Base-by-base conservation (phyloP, 1,140 invertebrate genomes). In the Pentalonia nigronervosa region DNA sequence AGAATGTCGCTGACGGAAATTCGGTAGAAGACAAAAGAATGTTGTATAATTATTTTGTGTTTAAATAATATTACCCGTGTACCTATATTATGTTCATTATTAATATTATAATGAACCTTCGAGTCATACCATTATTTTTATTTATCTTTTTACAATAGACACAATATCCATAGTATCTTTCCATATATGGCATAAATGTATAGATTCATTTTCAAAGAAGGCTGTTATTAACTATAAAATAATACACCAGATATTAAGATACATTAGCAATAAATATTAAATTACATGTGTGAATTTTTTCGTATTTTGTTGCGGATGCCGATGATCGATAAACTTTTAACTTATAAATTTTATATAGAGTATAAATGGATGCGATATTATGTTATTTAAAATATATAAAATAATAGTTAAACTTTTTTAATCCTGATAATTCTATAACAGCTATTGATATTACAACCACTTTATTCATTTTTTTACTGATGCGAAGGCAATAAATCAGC, bases 51-150 rank as follows among this genome's bases (percentile, higher is more conserved):
- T 84, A 84, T 41, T 84, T 41, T 84, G 36, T 45, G 41, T 84
- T 84, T 41, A 41, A 84, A 84, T 84, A n/a, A 76, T 76, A n/a
- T 76, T 76, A n/a, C 60, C n/a, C 60, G 6, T 76, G 23, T 34
- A 76, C n/a, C n/a, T 76, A 4, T 41, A 41, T 11, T 76, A 76
- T 76, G n/a, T 76, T n/a, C 30, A 76, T n/a, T 76, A 76, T n/a
- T 76, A n/a, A 76, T 76, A n/a, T 76, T n/a, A 76, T 76, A 76
- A 76, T 76, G n/a, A 76, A 76, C 60, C n/a, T 21, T n/a, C 2
- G 30, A 76, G 60, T 76, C 60, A 76, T 76, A 76, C 60, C 60
- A 76, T 76, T 76, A 76, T 76, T 14, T n/a, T 76, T 76, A 76
- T 76, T 76, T 4, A 76, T 76, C 30, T 76, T n/a, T 67, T 76